Evolutionary conservation across 2,888 invertebrate species (phyloP), one percentile per base, ranked within the genome.

Genomic region (Dugesia japonica): DNA sequence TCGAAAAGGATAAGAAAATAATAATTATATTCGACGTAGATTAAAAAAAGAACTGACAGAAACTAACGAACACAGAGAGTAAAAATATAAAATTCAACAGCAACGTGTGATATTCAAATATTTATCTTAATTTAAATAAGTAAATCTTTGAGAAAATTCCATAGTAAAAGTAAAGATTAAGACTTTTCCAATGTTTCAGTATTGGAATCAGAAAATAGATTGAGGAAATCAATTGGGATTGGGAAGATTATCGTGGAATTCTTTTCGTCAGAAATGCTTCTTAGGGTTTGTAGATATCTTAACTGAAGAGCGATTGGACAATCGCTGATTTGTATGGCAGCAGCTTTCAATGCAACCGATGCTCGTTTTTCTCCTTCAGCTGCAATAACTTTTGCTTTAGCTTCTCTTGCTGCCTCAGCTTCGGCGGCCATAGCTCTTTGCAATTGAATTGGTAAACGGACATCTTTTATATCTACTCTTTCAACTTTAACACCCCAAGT

Each of bases 241-340:
- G 94, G 94, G 86, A 95, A 94, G 73, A 95, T 91, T 82, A 94
- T 95, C 1, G 94, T 95, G 13, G 94, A 94, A 84, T 94, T 94
- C 88, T 94, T 94, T 87, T 94, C 94, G 38, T 93, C 92, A 28
- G 93, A 92, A 83, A 94, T 94, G 76, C 92, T 92, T 86, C 91
- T 94, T 82, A 94, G 86, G 0, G 94, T 94, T 91, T 94, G 89
- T 78, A 93, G 86, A 82, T 94, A 94, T 79, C 83, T 80, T 26
- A 83, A 81, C 86, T 90, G 89, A 77, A 91, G 85, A 28, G 91
- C 91, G 80, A 90, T 89, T 17, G 91, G 91, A 80, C 90, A 90
- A 82, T 89, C 89, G 28, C 88, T 87, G 84, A 92, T 91, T 74
- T 92, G 90, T 81, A 92, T 89, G 0, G 92, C 90, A 7, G 92